Conservation (phyloP, 2,888 invertebrate species). For the Athalia circularis region DNA sequence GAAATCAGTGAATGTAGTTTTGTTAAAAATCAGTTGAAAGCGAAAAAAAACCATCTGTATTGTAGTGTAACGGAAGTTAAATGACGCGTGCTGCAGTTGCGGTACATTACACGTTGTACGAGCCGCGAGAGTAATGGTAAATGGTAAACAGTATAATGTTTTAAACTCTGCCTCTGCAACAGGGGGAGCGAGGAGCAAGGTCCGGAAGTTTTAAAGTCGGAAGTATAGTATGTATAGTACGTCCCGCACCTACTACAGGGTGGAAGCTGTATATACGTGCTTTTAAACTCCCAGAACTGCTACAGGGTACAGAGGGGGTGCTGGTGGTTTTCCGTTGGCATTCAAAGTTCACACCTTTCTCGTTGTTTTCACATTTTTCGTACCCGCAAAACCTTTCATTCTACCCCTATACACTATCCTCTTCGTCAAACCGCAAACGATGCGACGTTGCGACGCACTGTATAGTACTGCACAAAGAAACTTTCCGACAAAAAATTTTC, state of each 20-base stretch:
- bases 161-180: slow-evolving; percentile 17
- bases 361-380: slow-evolving; percentile 31
- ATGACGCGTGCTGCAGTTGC: neutral
- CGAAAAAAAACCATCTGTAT: no score
- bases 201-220: slow-evolving; percentile 9
- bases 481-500: no score
- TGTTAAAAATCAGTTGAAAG: no score
- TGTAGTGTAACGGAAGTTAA: neutral
- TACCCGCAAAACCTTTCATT: slow-evolving; percentile 6
- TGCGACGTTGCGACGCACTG: no score
- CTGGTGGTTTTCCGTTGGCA: neutral
- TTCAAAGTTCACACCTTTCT: slow-evolving; percentile 34
- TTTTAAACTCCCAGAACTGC: slow-evolving; percentile 13
- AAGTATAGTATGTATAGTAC: neutral
- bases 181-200: neutral
- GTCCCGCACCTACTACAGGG: neutral
- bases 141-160: slow-evolving; percentile 26
- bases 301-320: no score
- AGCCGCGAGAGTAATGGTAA: neutral
- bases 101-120: neutral
- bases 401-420: no score
- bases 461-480: no score
- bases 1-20: no score
- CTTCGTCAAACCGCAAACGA: no score
- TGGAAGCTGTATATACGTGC: slow-evolving; percentile 5